Conservation (phyloP, 64 coral and sea anemone species). For the Montipora sp. region DNA sequence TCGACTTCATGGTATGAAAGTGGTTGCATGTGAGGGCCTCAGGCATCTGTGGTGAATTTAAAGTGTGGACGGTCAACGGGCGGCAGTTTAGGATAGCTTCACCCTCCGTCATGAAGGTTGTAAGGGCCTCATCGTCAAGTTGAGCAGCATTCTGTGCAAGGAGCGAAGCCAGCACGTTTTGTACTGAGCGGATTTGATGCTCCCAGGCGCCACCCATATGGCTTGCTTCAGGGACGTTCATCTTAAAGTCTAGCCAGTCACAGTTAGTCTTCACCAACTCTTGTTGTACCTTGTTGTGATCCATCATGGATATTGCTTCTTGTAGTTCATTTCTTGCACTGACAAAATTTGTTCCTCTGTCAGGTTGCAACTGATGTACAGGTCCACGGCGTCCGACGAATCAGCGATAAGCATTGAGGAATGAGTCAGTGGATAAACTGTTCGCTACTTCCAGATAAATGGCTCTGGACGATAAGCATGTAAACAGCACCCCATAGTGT, state of each 20-base stretch:
- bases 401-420: too few species aligned
- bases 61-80: neutral
- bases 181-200: neutral
- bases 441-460: too few species aligned
- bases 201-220: slow-evolving; percentile 55
- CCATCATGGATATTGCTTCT: neutral
- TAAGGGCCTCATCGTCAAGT: slow-evolving; percentile 26
- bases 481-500: too few species aligned
- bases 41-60: neutral
- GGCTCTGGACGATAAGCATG: too few species aligned
- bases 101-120: neutral
- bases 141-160: neutral
- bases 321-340: neutral
- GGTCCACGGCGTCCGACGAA: too few species aligned
- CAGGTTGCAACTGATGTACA: too few species aligned
- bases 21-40: slow-evolving; percentile 25
- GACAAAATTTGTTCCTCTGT: too few species aligned
- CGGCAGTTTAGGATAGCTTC: slow-evolving; percentile 29
- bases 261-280: neutral
- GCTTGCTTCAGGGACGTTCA: slow-evolving; percentile 1
- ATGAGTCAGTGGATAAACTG: too few species aligned
- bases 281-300: neutral
- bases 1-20: neutral
- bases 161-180: neutral
- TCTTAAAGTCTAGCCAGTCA: slow-evolving; percentile 16